These are phyloP conservation scores for Hippocampus comes DNA, from an alignment of 2,113 vertebrate species.

Conservation along the genomic window DNA sequence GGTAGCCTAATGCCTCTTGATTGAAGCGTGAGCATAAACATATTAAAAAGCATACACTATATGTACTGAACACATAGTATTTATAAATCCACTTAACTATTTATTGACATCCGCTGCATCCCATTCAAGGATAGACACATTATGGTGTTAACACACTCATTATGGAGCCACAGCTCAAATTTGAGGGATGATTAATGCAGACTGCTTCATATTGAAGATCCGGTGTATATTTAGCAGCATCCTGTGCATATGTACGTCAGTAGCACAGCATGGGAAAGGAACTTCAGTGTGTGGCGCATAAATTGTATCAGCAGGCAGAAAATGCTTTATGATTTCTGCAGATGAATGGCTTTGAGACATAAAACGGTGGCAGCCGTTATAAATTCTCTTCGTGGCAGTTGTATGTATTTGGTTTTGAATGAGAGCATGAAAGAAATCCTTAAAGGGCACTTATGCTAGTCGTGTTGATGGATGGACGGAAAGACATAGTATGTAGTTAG, in stretches of 20 bases:
- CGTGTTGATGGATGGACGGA: neutral
- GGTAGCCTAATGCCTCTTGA: neutral
- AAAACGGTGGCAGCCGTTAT: neutral
- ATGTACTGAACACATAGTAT: neutral
- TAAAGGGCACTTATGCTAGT: neutral
- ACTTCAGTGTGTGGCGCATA: neutral
- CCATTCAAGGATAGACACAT: neutral
- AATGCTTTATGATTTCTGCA: neutral
- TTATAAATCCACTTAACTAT: conserved; percentile 47
- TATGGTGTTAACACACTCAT: neutral
- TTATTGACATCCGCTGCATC: conserved; percentile 38
- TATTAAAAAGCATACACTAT: neutral
- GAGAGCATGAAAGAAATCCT: neutral
- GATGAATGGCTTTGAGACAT: neutral
- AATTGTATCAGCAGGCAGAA: neutral
- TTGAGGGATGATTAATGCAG: neutral
- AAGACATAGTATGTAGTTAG: neutral
- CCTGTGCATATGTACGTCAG: neutral
- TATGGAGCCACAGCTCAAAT: neutral
- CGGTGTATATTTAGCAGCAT: neutral
- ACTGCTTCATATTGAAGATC: neutral
- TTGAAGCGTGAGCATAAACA: neutral
- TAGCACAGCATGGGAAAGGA: neutral
- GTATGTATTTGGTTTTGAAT: neutral
- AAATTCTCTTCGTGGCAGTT: neutral